Evolutionary conservation across 1,140 invertebrate species (phyloP).

Genomic region (Lepidurus arcticus): DNA sequence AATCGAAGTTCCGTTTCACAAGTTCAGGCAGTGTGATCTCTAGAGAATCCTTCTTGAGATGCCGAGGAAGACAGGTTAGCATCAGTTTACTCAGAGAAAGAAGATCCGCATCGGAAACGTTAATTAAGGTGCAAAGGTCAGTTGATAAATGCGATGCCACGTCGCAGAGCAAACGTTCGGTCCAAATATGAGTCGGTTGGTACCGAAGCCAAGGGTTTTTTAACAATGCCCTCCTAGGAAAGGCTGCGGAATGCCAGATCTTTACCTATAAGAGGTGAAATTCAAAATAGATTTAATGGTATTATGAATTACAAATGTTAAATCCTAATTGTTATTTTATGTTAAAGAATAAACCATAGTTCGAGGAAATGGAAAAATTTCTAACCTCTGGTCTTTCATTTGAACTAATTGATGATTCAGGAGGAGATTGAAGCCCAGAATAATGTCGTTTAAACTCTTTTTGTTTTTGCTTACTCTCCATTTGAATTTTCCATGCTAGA

Average conservation of each 20-base stretch:
- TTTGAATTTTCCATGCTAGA: too few species aligned
- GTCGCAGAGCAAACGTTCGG: conserved; percentile 8
- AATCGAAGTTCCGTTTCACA: background rate
- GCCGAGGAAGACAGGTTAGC: background rate
- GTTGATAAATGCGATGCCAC: background rate
- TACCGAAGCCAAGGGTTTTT: background rate
- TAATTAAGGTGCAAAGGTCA: background rate
- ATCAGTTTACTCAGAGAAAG: background rate
- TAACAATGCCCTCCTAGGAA: background rate
- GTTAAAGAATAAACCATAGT: too few species aligned
- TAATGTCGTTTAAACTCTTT: too few species aligned
- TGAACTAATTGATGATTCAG: too few species aligned
- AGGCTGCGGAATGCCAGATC: background rate
- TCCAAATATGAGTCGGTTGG: background rate
- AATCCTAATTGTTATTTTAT: too few species aligned
- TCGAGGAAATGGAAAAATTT: too few species aligned
- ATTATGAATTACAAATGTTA: too few species aligned
- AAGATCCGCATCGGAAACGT: background rate
- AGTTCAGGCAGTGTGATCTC: background rate
- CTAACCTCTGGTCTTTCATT: too few species aligned
- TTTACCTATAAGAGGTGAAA: background rate
- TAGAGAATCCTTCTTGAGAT: background rate
- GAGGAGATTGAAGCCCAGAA: too few species aligned
- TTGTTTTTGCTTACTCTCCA: too few species aligned
- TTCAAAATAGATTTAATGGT: too few species aligned